A percentile compares a stretch with the other conserved stretches of the same genome.
Conservation (phyloP, 2,888 invertebrate species). For the Mongoloraphidia duomilia region DNA sequence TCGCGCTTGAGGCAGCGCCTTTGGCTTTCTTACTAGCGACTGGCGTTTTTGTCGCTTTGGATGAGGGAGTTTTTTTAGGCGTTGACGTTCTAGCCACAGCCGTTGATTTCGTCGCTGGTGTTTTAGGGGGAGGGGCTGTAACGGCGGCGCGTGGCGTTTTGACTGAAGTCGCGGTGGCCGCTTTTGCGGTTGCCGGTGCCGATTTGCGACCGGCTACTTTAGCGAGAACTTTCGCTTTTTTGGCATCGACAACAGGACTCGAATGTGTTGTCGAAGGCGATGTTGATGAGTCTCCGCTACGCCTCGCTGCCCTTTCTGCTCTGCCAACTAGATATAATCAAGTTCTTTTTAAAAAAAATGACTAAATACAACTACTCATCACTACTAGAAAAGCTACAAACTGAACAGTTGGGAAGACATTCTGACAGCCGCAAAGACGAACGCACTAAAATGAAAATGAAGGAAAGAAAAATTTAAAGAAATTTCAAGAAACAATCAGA, state of each 20-base stretch:
- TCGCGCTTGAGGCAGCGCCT: too few relatives aligned
- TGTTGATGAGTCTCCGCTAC: slow-evolving; percentile 12
- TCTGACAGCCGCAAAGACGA: too few relatives aligned
- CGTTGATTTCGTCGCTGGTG: slow-evolving; percentile 24
- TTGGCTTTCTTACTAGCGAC: slow-evolving; percentile 17
- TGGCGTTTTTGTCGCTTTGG: slow-evolving; percentile 34
- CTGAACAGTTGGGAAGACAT: too few relatives aligned
- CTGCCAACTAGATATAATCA: slow-evolving; percentile 13
- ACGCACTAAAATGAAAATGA: too few relatives aligned
- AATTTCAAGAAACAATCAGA: too few relatives aligned
- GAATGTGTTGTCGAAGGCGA: slow-evolving; percentile 13
- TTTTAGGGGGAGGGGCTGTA: slow-evolving; percentile 11
- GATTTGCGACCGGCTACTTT: slow-evolving; percentile 26
- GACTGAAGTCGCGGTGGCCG: slow-evolving; percentile 9
- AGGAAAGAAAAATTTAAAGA: too few relatives aligned
- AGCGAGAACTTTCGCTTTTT: slow-evolving; percentile 29
- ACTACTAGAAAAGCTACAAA: too few relatives aligned
- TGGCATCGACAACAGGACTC: slow-evolving; percentile 27
- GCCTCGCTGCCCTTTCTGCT: slow-evolving; percentile 22
- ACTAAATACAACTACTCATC: too few relatives aligned
- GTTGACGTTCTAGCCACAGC: slow-evolving; percentile 33
- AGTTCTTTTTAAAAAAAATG: too few relatives aligned
- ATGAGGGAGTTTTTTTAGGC: slow-evolving; percentile 33
- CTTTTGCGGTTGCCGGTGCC: slow-evolving; percentile 7
- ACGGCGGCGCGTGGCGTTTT: slow-evolving; percentile 4